Percentiles rank a stretch among this genome's conserved stretches.
Evolutionary conservation across 2,113 vertebrate species (phyloP).

Genomic region (Pelmatolapia mariae): DNA sequence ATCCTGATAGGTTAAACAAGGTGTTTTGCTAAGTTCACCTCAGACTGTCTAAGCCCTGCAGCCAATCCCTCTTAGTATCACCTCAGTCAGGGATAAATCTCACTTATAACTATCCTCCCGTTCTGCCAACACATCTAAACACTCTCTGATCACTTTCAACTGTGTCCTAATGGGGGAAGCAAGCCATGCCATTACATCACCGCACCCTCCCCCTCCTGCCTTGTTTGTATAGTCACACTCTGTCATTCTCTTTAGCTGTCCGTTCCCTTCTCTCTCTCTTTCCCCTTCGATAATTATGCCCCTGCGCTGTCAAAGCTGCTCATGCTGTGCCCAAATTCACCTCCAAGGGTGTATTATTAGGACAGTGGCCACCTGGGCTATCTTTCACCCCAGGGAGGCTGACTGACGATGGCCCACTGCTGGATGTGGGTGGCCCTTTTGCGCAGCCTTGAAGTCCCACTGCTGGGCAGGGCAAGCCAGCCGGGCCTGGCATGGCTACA

Average conservation of each 20-base stretch:
- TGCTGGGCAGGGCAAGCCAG: conserved; percentile 36
- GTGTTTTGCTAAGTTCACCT: conserved; percentile 34
- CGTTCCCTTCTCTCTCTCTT: not conserved
- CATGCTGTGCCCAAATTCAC: conserved; percentile 25
- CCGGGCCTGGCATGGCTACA: conserved; percentile 18
- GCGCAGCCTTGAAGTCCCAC: conserved; percentile 23
- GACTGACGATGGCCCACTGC: conserved; percentile 5
- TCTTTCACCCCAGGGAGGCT: not conserved
- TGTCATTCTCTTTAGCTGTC: not conserved
- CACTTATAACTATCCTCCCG: conserved; percentile 53
- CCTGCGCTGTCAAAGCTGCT: conserved; percentile 11
- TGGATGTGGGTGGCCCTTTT: conserved; percentile 26
- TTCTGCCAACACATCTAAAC: conserved; percentile 62
- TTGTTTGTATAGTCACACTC: not conserved
- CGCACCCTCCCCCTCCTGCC: not conserved
- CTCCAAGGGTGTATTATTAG: conserved; percentile 39
- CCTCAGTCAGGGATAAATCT: conserved; percentile 57
- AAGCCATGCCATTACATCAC: conserved; percentile 52
- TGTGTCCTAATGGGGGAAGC: conserved; percentile 44
- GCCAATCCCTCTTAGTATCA: conserved; percentile 58
- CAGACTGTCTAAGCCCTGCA: conserved; percentile 18
- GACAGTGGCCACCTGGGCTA: conserved; percentile 16
- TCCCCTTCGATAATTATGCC: conserved; percentile 37
- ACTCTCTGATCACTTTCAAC: conserved; percentile 56
- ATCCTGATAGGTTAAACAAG: conserved; percentile 2